A percentile compares a stretch with the other conserved stretches of the same genome.
phyloP scores from a whole-genome alignment of 2,797 vertebrate genomes.

The Sarcophilus harrisii region DNA sequence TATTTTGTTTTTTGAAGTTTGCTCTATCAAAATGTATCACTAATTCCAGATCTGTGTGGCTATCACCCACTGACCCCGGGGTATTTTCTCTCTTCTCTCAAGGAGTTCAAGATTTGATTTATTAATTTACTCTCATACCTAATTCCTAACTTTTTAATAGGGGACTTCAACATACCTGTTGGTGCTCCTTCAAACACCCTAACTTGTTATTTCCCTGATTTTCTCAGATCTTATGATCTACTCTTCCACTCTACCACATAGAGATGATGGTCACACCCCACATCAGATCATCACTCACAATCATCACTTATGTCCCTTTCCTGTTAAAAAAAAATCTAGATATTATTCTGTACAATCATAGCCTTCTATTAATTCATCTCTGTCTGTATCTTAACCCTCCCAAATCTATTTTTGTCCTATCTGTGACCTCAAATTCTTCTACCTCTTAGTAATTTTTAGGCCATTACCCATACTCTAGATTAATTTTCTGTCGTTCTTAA shows the following conservation, averaged over 20 bases:
- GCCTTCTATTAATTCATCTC: neutral
- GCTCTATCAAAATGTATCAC: neutral
- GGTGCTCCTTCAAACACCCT: neutral
- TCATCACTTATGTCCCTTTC: neutral
- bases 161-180: neutral
- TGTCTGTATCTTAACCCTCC: neutral
- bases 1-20: neutral
- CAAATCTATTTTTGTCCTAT: neutral
- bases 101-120: neutral
- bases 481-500: neutral
- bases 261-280: neutral
- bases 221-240: neutral
- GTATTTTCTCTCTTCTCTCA: neutral
- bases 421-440: neutral
- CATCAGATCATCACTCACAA: no score
- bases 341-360: neutral
- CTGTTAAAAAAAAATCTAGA: neutral
- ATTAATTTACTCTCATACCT: neutral
- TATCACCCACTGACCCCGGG: neutral
- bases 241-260: neutral
- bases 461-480: neutral
- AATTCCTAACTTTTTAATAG: neutral
- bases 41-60: neutral
- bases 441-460: no score
- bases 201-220: neutral